A percentile compares a stretch with the other conserved stretches of the same genome.
These are phyloP conservation scores for Tigriopus japonicus DNA, from an alignment of 1,140 invertebrate species.

Conservation along the genomic window DNA sequence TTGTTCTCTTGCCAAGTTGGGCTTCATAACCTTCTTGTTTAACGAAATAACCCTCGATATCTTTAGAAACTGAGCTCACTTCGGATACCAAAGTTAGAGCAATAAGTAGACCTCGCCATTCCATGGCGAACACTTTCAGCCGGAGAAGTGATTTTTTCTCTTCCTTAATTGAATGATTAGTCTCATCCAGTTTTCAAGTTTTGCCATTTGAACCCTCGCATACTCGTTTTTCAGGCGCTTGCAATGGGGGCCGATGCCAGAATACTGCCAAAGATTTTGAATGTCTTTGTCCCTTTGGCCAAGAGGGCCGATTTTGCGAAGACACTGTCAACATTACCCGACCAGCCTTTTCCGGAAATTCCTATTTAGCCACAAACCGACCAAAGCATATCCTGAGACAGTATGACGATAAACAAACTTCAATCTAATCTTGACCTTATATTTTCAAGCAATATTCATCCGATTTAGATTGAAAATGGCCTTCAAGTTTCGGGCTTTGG, in stretches of 20 bases:
- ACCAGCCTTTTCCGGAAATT: not conserved
- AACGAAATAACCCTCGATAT: too few relatives aligned
- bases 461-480: not conserved
- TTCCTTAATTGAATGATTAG: too few relatives aligned
- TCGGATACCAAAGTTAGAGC: too few relatives aligned
- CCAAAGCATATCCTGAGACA: not conserved
- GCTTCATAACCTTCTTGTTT: too few relatives aligned
- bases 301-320: not conserved
- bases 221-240: not conserved
- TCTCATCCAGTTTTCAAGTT: too few relatives aligned
- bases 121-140: too few relatives aligned
- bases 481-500: not conserved
- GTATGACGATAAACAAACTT: not conserved
- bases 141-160: too few relatives aligned
- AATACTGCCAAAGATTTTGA: not conserved
- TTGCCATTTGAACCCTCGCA: too few relatives aligned
- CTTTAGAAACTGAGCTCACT: too few relatives aligned
- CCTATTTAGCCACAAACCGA: not conserved
- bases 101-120: too few relatives aligned
- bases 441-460: too few relatives aligned
- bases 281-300: not conserved
- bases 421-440: too few relatives aligned
- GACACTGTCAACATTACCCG: not conserved
- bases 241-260: not conserved
- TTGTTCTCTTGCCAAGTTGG: slow-evolving; percentile 19